Conservation (phyloP, 2,113 vertebrate genomes). For the Phocoena phocoena region DNA sequence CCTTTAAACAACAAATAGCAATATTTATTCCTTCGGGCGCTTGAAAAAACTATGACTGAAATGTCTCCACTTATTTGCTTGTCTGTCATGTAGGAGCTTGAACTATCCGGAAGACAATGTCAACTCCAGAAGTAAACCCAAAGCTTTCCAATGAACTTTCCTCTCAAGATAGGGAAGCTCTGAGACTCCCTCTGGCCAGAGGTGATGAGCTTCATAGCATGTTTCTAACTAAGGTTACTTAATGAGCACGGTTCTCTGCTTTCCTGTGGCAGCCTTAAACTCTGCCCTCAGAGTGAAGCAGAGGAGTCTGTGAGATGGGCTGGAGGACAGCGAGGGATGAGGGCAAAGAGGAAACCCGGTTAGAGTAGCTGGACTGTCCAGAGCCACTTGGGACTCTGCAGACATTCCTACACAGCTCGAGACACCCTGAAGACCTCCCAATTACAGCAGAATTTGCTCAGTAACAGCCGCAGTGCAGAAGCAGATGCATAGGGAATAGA, state of each 20-base stretch:
- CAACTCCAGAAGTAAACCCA: neutral
- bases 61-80: neutral
- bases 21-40: neutral
- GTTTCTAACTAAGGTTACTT: neutral
- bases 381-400: neutral
- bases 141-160: constrained; percentile 53
- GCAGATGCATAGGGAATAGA: neutral
- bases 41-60: neutral
- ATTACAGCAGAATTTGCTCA: neutral
- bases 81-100: neutral
- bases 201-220: neutral
- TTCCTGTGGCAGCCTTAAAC: constrained; percentile 33
- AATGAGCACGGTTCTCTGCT: constrained; percentile 11
- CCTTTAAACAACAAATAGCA: constrained; percentile 33
- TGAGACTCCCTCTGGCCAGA: neutral
- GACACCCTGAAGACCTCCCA: neutral
- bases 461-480: neutral
- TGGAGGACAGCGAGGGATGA: neutral
- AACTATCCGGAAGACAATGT: neutral
- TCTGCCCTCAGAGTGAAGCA: constrained; percentile 6
- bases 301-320: neutral
- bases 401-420: neutral
- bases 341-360: neutral
- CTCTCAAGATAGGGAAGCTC: constrained; percentile 22
- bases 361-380: neutral